phyloP scores from a whole-genome alignment of 2,113 vertebrate species.

The Globicephala melas region DNA sequence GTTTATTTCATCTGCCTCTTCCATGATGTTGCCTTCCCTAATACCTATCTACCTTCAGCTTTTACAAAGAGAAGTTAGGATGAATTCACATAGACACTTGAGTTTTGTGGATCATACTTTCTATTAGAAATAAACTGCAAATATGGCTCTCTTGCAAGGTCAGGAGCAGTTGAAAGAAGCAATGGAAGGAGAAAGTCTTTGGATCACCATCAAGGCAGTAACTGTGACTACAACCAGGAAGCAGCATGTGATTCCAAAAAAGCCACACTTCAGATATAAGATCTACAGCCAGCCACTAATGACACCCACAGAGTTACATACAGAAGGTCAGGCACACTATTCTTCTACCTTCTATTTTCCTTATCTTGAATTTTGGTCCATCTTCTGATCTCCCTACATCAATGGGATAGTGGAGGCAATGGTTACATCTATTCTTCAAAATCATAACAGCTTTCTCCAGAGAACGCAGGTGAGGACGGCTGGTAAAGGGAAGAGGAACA shows the following conservation, averaged over 20 bases:
- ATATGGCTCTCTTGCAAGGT: neutral
- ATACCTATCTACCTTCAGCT: neutral
- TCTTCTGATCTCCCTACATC: neutral
- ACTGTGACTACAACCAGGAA: neutral
- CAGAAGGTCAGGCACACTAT: neutral
- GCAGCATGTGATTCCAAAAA: neutral
- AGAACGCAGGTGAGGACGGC: neutral
- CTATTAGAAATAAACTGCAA: slow-evolving; percentile 13
- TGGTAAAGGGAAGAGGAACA: neutral
- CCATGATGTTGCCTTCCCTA: neutral
- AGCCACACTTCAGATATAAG: neutral
- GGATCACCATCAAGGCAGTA: neutral
- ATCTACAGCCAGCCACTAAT: neutral
- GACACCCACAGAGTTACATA: neutral
- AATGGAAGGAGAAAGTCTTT: neutral
- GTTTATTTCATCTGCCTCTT: neutral
- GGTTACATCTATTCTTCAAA: neutral
- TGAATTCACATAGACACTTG: neutral
- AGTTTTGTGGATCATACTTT: neutral
- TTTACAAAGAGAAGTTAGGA: neutral
- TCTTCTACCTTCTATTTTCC: neutral
- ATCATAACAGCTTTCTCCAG: neutral
- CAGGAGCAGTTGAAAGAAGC: neutral
- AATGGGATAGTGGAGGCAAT: neutral
- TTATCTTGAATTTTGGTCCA: neutral